Evolutionary conservation across 2,797 vertebrate genomes (phyloP).

Genomic region (Tachyglossus aculeatus): DNA sequence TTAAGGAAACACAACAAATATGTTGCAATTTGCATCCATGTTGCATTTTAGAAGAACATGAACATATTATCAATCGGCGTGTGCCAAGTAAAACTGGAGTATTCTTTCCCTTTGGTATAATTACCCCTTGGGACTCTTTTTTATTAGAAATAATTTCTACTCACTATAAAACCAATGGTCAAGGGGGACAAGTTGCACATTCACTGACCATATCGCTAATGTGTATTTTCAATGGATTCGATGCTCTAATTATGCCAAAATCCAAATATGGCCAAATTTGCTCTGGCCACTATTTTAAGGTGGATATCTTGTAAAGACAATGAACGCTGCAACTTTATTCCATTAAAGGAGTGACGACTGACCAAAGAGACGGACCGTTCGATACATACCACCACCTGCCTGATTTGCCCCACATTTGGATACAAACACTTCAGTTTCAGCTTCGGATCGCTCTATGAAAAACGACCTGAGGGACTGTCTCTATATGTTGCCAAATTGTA

Average conservation of each 20-base stretch:
- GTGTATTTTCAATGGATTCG: background rate
- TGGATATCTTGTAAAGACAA: slow-evolving; percentile 12
- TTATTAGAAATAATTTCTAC: too few species aligned
- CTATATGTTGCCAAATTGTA: too few species aligned
- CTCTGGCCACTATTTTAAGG: background rate
- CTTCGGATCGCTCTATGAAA: slow-evolving; percentile 5
- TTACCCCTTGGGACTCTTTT: too few species aligned
- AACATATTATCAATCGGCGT: too few species aligned
- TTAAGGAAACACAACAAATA: too few species aligned
- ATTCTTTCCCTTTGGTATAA: too few species aligned
- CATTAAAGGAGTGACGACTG: slow-evolving; percentile 14
- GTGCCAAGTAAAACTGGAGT: too few species aligned
- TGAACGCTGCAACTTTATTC: slow-evolving; percentile 22
- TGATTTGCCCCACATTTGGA: slow-evolving; percentile 11
- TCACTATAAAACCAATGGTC: too few species aligned
- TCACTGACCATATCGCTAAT: background rate
- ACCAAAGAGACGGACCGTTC: slow-evolving; percentile 18
- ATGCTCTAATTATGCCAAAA: slow-evolving; percentile 15
- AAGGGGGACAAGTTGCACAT: too few species aligned
- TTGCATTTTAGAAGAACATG: too few species aligned
- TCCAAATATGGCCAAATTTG: slow-evolving; percentile 9
- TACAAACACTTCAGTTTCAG: slow-evolving; percentile 19
- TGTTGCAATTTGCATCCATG: too few species aligned
- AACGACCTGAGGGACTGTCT: too few species aligned
- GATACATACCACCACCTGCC: slow-evolving; percentile 30